Evolutionary conservation across 2,888 invertebrate species (phyloP).

Genomic region (Chrysotoxum bicinctum): DNA sequence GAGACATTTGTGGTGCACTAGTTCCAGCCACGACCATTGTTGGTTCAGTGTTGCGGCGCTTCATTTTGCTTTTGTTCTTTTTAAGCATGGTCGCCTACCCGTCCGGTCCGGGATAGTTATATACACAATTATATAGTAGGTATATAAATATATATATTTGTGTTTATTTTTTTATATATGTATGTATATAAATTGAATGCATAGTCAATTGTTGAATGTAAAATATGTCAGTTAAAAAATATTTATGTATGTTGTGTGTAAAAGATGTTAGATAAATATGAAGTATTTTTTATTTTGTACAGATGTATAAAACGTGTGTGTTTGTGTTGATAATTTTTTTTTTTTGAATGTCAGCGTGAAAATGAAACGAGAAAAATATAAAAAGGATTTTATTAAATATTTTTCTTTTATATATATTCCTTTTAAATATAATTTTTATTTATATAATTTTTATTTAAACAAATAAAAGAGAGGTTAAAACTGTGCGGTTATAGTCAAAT

Average conservation of each 20-base stretch:
- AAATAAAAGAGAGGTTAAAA: background rate
- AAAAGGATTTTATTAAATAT: slow-evolving; percentile 33
- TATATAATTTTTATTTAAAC: slow-evolving; percentile 6
- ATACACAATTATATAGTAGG: background rate
- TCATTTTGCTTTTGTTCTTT: slow-evolving; percentile 98
- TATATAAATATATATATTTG: background rate
- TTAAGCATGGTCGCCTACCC: slow-evolving; percentile 99
- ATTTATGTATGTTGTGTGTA: slow-evolving; percentile 58
- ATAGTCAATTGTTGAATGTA: slow-evolving; percentile 31
- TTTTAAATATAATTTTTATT: slow-evolving; percentile 15
- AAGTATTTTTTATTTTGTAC: slow-evolving; percentile 25
- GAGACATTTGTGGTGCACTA: slow-evolving; percentile 81
- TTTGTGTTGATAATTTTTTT: background rate
- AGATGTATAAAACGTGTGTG: slow-evolving; percentile 36
- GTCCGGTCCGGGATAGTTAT: slow-evolving; percentile 77
- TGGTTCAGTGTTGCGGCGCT: slow-evolving; percentile 96
- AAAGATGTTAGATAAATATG: slow-evolving; percentile 36
- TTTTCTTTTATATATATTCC: slow-evolving; percentile 11
- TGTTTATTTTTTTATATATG: slow-evolving; percentile 9
- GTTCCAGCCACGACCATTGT: slow-evolving; percentile 84
- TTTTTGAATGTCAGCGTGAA: slow-evolving; percentile 62
- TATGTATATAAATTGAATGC: slow-evolving; percentile 10
- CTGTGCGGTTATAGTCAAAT: slow-evolving; percentile 20
- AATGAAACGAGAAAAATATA: slow-evolving; percentile 60
- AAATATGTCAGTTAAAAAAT: slow-evolving; percentile 26